Evolutionary conservation across 2,797 vertebrate species (phyloP).

Genomic region (Sebastes steindachneri): DNA sequence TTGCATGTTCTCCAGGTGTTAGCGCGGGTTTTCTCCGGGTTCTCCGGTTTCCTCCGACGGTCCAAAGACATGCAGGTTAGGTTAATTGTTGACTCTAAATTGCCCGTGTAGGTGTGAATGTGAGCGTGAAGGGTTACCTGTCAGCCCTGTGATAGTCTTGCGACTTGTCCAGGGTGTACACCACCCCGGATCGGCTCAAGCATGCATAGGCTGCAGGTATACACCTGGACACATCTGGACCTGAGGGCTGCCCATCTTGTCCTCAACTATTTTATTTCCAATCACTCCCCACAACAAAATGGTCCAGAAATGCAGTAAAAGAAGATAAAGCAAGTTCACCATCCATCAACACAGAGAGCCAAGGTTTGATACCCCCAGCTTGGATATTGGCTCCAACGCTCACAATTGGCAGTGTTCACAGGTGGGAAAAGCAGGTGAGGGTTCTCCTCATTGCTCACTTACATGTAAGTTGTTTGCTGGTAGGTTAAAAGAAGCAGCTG

Average conservation of each 20-base stretch:
- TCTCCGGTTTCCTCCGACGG: too few relatives aligned
- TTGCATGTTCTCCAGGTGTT: too few relatives aligned
- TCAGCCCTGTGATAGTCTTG: too few relatives aligned
- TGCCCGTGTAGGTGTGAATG: too few relatives aligned
- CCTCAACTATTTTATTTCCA: neutral
- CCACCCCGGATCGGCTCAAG: too few relatives aligned
- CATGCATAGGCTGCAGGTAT: neutral
- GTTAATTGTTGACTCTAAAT: too few relatives aligned
- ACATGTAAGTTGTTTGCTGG: neutral
- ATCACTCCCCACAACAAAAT: neutral
- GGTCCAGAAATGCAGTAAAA: neutral
- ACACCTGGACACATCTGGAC: neutral
- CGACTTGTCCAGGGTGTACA: too few relatives aligned
- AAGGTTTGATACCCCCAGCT: neutral
- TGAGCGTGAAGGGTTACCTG: too few relatives aligned
- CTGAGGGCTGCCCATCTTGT: neutral
- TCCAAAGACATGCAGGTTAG: too few relatives aligned
- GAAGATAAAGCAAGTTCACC: neutral
- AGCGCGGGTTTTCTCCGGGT: too few relatives aligned
- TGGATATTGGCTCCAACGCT: neutral
- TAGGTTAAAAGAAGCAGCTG: conserved; percentile 9
- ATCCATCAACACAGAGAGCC: neutral
- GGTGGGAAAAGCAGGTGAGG: neutral
- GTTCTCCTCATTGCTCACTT: neutral
- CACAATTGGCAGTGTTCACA: neutral